Conservation (phyloP, 2,888 invertebrate genomes). For the Acleris cristana region DNA sequence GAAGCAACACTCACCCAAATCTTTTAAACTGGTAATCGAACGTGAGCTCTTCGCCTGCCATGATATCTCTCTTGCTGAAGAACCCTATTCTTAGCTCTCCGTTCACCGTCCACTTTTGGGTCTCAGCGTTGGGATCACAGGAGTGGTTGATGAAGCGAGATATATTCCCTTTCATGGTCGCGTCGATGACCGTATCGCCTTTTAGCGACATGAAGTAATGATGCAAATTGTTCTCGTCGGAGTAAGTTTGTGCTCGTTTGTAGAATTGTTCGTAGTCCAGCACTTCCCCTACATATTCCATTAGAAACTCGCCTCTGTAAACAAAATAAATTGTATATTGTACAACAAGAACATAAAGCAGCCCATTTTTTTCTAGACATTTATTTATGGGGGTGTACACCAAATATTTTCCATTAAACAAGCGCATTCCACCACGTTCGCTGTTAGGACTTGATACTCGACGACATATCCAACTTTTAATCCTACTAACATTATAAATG, state of each 20-base stretch:
- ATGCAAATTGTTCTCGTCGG: slow-evolving; percentile 94
- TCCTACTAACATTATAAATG: no score
- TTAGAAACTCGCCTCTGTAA: slow-evolving; percentile 95
- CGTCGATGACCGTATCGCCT: slow-evolving; percentile 94
- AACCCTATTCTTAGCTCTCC: slow-evolving; percentile 98
- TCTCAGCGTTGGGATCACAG: slow-evolving; percentile 99
- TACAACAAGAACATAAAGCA: no score
- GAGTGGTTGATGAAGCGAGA: slow-evolving; percentile 99
- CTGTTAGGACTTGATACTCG: no score
- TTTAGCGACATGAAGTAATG: slow-evolving; percentile 99
- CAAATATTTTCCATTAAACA: no score
- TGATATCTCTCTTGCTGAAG: slow-evolving; percentile 93
- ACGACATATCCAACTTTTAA: no score
- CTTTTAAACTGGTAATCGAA: slow-evolving; percentile 99
- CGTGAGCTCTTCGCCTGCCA: slow-evolving; percentile 96
- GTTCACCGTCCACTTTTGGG: slow-evolving; percentile 98
- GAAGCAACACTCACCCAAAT: slow-evolving; percentile 88
- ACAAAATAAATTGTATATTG: not conserved
- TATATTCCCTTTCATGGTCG: slow-evolving; percentile 96
- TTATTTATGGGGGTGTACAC: no score
- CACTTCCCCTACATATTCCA: slow-evolving; percentile 99
- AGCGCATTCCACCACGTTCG: no score
- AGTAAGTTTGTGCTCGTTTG: slow-evolving; percentile 93
- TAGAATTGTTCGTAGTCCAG: slow-evolving; percentile 95
- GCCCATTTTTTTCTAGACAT: no score